Evolutionary conservation across 2,888 invertebrate species (phyloP), one percentile per base, ranked within the genome.

Genomic region (Drosophila austrosaltans): DNA sequence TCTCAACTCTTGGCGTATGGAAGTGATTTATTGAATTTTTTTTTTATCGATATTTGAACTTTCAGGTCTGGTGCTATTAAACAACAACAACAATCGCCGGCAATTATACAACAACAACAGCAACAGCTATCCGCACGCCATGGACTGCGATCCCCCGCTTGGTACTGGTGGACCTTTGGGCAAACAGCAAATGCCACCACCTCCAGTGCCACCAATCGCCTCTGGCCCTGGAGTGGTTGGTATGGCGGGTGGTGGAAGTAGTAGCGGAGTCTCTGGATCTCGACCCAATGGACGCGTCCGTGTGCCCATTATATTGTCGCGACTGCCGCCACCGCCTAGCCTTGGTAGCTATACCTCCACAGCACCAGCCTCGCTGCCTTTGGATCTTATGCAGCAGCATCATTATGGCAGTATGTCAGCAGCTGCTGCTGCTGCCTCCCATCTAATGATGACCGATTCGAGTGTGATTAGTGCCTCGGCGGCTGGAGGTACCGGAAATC

Each of bases 141-240:
- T 97, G 96, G 96, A 97, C 89, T 97, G 97, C 93, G 96, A 96
- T 91, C 95, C 95, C 78, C 95, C 95, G 56, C 75, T 76, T 30
- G 22, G 8, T 8, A 22, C 22, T 25, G 48, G 48, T 25, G 42
- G 64, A 71, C 93, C 16, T 16, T 16, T 48, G 93, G 54, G 89
- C 22, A 22, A 57, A 12, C 57, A 91, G 69, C 89, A 87, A 68
- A 75, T 79, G 72, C 86, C 80, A 61, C 80, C 84, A 60, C 84
- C 87, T 56, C 81, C 84, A 7, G 74, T 75, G 63, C 64, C 86
- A 59, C 70, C 68, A 10, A 80, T 71, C 39, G 82, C 22, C 44
- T 48, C 44, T 8, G 48, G 10, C 22, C 12, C 48, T 48, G 48
- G 48, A 16, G 48, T 48, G 10, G 48, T 48, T 8, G 48, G 48